Base-by-base conservation (phyloP, 1,140 invertebrate species). In the Branchinecta lynchi region DNA sequence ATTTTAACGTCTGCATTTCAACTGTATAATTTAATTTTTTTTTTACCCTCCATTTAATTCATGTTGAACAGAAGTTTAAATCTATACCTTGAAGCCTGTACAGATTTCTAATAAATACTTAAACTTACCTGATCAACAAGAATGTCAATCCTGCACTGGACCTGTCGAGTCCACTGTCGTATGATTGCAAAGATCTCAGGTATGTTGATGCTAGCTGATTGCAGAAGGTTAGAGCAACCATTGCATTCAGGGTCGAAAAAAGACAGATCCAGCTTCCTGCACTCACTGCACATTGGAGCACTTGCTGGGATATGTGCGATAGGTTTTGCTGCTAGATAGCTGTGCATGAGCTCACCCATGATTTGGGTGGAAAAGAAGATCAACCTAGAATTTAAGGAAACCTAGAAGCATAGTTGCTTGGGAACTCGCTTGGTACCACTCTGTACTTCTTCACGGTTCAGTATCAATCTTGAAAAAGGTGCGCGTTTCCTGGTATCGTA, bases 111-210 rank as follows among this genome's bases (percentile, higher is more conserved):
- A 3, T 60, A 20, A 60, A 20, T 3, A 60, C 17, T 20, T 1
- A 60, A 60, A 15, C 71, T 67, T 20, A 82, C 81, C 78, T 83
- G 79, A 70, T 78, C 72, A 7, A 82, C 75, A 10, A 83, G 71
- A 43, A 79, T 70, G 70, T 81, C 77, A 66, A 84, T 74, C 68
- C 78, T 79, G 51, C 80, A 79, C 75, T 84, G 82, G 44, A 79
- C 80, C 70, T 81, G 78, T n/a, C 81, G 81, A 44, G 80, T 80
- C 82, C 82, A 84, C 75, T 84, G 82, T 60, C 82, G 74, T 69
- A 83, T 72, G 43, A 83, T 78, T 66, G 82, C 82, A 74, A 83
- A 81, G 45, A 83, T 77, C 71, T 83, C 78, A 69, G 80, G 75
- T 43, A 82, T 75, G 6, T 77, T 77, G 9, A 81, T 81, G 45